Evolutionary conservation across 2,888 invertebrate genomes (phyloP).

Genomic region (Drosophila putrida): DNA sequence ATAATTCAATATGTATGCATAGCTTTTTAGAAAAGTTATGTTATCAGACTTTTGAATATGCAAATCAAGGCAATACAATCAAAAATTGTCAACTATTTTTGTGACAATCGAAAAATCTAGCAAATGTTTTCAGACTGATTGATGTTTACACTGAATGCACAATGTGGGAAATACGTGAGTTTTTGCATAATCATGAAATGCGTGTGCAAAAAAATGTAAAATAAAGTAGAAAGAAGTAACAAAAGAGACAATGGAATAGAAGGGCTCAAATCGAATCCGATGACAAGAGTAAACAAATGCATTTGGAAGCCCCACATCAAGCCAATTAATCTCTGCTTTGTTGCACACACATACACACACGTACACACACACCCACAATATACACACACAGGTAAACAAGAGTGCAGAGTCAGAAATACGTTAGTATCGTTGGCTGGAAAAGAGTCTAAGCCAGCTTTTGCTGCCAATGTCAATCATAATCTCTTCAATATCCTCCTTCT

Average conservation of each 20-base stretch:
- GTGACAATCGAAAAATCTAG: neutral
- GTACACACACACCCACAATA: neutral
- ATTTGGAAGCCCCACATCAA: slow-evolving; percentile 64
- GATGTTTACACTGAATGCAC: slow-evolving; percentile 29
- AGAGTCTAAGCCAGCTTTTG: slow-evolving; percentile 11
- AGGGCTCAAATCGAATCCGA: slow-evolving; percentile 52
- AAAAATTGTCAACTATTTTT: slow-evolving; percentile 13
- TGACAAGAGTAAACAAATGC: slow-evolving; percentile 58
- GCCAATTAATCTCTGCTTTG: slow-evolving; percentile 72
- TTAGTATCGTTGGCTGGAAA: slow-evolving; percentile 26
- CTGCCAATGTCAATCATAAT: slow-evolving; percentile 55
- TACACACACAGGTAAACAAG: slow-evolving; percentile 9
- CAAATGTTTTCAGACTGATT: slow-evolving; percentile 19
- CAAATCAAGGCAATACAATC: slow-evolving; percentile 17
- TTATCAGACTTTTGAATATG: slow-evolving; percentile 8
- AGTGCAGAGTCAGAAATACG: slow-evolving; percentile 21
- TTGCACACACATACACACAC: slow-evolving; percentile 39
- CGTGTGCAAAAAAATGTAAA: slow-evolving; percentile 9
- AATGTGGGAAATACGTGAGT: slow-evolving; percentile 36
- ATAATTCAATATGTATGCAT: neutral
- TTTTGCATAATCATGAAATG: slow-evolving; percentile 47
- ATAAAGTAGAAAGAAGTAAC: slow-evolving; percentile 3
- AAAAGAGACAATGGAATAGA: slow-evolving; percentile 3
- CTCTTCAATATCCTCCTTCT: slow-evolving; percentile 1
- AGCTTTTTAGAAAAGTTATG: neutral